Base-by-base conservation (phyloP, 1,140 invertebrate species). In the Drosophila burlai region DNA sequence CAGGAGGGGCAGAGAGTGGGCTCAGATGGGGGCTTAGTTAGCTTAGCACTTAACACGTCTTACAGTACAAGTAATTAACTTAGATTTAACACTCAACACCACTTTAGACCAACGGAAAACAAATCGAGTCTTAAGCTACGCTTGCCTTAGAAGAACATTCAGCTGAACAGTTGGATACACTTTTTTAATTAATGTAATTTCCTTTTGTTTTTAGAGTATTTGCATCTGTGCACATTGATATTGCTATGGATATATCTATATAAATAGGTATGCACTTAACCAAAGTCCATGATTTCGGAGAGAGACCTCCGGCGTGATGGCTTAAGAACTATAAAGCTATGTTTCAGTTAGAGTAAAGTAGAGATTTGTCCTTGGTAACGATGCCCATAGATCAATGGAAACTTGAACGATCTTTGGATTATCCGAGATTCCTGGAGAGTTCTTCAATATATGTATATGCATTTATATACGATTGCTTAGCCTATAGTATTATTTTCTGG, bases 301-400 rank as follows among this genome's bases (percentile, higher is more conserved):
- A 64, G 58, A 64, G 31, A 59, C 29, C 46, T 71, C 50, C 36
- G 68, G 54, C 36, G 55, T 43, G 55, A 72, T 73, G 80, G 80
- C 90, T 92, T 92, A 92, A 90, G 65, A 81, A 76, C 90, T 92
- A 92, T 92, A 92, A 92, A 92, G 90, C 90, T 92, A 92, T 92
- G 83, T 78, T 82, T 90, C 80, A 91, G 82, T 91, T 82, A 77
- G 72, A 76, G 79, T 90, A 76, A 76, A 90, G 82, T 83, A 57
- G 60, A 90, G 86, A 91, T 83, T 86, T 91, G 76, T 91, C 86
- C 49, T 74, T 75, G 36, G 43, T 74, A 75, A 64, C 72, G 75
- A 66, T 84, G 61, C 71, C 76, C 31, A 34, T 34, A 81, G 58
- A 66, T 71, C 31, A 80, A 72, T 84, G 69, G n/a, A 68, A 83